Evolutionary conservation across 2,113 vertebrate species (phyloP), one percentile per base, ranked within the genome.

Genomic region (Vireo altiloquus): DNA sequence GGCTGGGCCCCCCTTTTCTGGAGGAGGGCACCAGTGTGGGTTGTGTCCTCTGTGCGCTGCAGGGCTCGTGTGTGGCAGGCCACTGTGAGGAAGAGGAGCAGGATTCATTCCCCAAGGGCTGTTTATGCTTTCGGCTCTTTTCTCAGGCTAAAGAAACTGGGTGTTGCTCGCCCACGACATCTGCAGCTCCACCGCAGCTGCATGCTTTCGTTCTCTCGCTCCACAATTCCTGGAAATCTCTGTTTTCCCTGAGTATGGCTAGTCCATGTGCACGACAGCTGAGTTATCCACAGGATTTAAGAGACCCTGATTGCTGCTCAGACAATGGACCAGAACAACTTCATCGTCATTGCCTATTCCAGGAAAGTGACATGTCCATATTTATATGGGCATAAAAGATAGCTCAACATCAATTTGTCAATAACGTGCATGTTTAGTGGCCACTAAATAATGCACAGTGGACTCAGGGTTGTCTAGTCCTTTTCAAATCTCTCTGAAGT

Each of bases 211-310:
- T 91, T 96, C 90, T 93, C 93, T 95, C 91, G 83, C 84, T 96
- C 93, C 75, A 66, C 94, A 92, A 37, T 97, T 95, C 96, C 93
- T 95, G 93, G 95, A 95, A 96, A 92, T 90, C 87, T 91, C 70
- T 77, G 78, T 78, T 95, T 95, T 95, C 91, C 93, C 87, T 88
- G 17, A 93, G 79, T 47, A 22, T 77, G 82, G 35, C 82, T 61
- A 37, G 78, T 69, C 78, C 91, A 91, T 85, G 74, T 95, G 91
- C 70, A 56, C 1, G 0, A 82, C 91, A 94, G 92, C 87, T 96
- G 94, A 92, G 44, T 61, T 89, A 33, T 82, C 57, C 61, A 21
- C 57, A 54, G 83, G 56, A 82, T 91, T 87, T 92, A 89, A 84
- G 40, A 95, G 65, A 69, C 89, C 60, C 80, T 54, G 13, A 70